These are phyloP conservation scores for Gymnodraco acuticeps DNA, from an alignment of 2,797 vertebrate genomes.

Conservation along the genomic window DNA sequence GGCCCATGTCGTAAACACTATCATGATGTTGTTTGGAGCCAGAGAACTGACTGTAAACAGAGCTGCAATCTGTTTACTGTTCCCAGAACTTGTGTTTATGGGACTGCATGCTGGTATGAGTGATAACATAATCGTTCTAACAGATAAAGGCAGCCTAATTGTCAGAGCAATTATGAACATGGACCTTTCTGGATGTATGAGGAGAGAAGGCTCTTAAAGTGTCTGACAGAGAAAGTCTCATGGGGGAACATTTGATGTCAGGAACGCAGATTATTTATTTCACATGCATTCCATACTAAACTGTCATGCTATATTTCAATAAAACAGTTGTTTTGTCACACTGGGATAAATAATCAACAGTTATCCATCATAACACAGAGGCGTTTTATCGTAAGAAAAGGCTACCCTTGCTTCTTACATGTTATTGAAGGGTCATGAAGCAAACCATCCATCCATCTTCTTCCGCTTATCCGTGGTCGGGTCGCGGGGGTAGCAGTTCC, in stretches of 20 bases:
- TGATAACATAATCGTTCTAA: conserved; percentile 32
- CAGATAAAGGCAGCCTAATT: conserved; percentile 47
- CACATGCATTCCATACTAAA: background rate
- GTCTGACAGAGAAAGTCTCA: background rate
- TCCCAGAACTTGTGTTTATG: conserved; percentile 35
- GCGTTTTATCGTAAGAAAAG: background rate
- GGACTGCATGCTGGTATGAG: conserved; percentile 21
- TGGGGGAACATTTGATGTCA: background rate
- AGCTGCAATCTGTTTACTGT: conserved; percentile 37
- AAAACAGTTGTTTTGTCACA: background rate
- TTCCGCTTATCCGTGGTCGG: too few species aligned
- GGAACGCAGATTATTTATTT: background rate
- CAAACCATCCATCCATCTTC: too few species aligned
- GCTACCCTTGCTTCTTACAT: background rate
- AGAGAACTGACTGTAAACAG: conserved; percentile 41
- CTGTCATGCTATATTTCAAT: background rate
- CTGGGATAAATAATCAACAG: background rate
- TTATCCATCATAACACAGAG: background rate
- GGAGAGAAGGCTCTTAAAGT: background rate
- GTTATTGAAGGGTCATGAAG: background rate
- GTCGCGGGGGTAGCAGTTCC: too few species aligned
- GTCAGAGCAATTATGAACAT: conserved; percentile 23
- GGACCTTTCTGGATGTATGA: background rate
- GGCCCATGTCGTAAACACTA: conserved; percentile 23
- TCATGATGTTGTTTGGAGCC: conserved; percentile 30